Evolutionary conservation across 2,797 vertebrate genomes (phyloP).

Genomic region (Cryptoblepharus egeriae): DNA sequence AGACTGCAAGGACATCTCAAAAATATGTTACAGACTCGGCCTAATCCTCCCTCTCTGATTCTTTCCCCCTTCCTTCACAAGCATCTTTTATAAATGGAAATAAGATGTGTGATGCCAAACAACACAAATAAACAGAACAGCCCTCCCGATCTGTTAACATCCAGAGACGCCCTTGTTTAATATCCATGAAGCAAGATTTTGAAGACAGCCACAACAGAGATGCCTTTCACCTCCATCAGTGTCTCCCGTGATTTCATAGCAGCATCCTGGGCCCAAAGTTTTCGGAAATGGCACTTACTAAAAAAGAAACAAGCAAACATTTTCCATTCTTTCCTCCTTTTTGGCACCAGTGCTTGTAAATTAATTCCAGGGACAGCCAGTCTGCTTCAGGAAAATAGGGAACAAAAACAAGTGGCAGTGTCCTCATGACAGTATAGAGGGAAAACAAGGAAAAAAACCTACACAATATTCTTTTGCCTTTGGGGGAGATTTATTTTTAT

Average conservation of each 20-base stretch:
- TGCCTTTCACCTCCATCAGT: neutral
- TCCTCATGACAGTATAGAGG: neutral
- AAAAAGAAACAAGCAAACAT: slow-evolving; percentile 10
- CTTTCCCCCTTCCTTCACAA: neutral
- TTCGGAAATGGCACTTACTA: neutral
- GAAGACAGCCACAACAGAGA: neutral
- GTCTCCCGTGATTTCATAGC: neutral
- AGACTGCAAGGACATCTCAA: neutral
- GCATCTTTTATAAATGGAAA: neutral
- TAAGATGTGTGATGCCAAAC: neutral
- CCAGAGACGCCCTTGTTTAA: neutral
- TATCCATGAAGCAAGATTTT: neutral
- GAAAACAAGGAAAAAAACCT: neutral
- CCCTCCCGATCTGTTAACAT: neutral
- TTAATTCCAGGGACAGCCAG: slow-evolving; percentile 23
- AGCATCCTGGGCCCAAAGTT: neutral
- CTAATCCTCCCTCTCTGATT: neutral
- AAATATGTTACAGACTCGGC: neutral
- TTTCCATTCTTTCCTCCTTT: slow-evolving; percentile 17
- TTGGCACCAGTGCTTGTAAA: slow-evolving; percentile 4
- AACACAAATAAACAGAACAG: neutral
- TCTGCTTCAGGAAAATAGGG: slow-evolving; percentile 2
- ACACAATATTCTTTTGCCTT: too few relatives aligned
- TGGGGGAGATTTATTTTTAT: too few relatives aligned
- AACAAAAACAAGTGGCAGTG: slow-evolving; percentile 15